Evolutionary conservation across 2,888 invertebrate species (phyloP), one percentile per base, ranked within the genome.

Genomic region (Apamea anceps): DNA sequence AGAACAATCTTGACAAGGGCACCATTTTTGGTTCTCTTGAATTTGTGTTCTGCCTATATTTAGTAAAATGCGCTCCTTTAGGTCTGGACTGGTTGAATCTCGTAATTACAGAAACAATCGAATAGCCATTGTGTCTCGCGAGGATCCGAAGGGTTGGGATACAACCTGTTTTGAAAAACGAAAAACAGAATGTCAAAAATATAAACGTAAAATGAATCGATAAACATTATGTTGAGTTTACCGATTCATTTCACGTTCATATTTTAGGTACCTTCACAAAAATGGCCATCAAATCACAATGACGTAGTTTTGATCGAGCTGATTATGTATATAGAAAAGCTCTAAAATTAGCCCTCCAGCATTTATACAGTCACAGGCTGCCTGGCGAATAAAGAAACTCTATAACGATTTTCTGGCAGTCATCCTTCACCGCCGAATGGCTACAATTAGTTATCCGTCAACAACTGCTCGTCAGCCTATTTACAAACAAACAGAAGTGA

Each of bases 381-480:
- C n/a, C 32, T 51, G 48, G n/a, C 5, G 32, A 79, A 63, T 28
- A 57, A 73, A 42, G 2, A 42, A 42, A 62, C 15, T 42, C 13
- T 18, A 45, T 12, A 67, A 32, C 21, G 6, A 42, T 32, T 60
- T 75, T 32, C 42, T 80, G 57, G 82, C 66, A 74, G 15, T 21
- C 21, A 48, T n/a, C 18, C 6, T 54, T 42, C 60, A 42, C 28
- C 37, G 18, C 21, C 13, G 32, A 62, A 25, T 65, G 18, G 57
- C 65, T 74, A 54, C 48, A 73, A 73, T 75, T 72, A 71, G 86
- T 57, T 71, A 28, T 66, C 63, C 72, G 75, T 68, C 85, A 82
- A 86, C 79, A 79, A 77, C 25, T 28, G 32, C 54, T 75, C 75
- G 85, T 84, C 81, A 84, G 70, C 62, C 70, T 84, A 87, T 75